Base-by-base conservation (phyloP, 2,113 vertebrate species). In the Osmerus eperlanus region DNA sequence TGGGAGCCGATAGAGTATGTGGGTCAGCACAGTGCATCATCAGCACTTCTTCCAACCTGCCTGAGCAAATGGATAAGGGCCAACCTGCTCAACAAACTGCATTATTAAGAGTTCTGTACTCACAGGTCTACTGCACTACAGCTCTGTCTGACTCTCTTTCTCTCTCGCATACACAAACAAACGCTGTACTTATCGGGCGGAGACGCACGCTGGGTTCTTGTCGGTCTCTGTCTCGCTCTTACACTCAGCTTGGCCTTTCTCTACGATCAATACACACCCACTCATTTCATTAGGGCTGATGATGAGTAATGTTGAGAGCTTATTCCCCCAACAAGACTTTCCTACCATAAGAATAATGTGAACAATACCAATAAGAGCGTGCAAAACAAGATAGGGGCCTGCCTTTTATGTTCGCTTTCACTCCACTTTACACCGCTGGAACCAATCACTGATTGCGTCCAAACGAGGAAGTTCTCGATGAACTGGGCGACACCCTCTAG, bases 11-110 rank as follows among this genome's bases (percentile, higher is more conserved):
- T 89, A 89, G 79, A 77, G 87, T 92, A 94, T 95, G 85, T 96
- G 91, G 93, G 94, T 95, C 95, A 95, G 89, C 84, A 92, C 89
- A 88, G 73, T 91, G 91, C 91, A 92, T 90, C 86, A 89, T 96
- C 93, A 94, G 93, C 92, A 89, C 41, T 93, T 94, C 89, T 88
- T 63, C 83, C 84, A 91, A 94, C 91, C 90, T 91, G 92, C 90
- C 79, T 86, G 79, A 86, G 85, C 84, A 90, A 92, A 92, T 72
- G 87, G 81, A 87, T 80, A 88, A 72, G 75, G 86, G 72, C 70
- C 78, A 76, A 78, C 79, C 80, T 84, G 82, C 85, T 82, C 71
- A 81, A 78, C 73, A 83, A 90, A 90, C 85, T 89, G 79, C 83
- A 90, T 92, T 88, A 91, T 87, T 92, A 91, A 91, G 67, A 71